phyloP scores from a whole-genome alignment of 2,797 vertebrate species.

The Xiphorhynchus erythropygius region DNA sequence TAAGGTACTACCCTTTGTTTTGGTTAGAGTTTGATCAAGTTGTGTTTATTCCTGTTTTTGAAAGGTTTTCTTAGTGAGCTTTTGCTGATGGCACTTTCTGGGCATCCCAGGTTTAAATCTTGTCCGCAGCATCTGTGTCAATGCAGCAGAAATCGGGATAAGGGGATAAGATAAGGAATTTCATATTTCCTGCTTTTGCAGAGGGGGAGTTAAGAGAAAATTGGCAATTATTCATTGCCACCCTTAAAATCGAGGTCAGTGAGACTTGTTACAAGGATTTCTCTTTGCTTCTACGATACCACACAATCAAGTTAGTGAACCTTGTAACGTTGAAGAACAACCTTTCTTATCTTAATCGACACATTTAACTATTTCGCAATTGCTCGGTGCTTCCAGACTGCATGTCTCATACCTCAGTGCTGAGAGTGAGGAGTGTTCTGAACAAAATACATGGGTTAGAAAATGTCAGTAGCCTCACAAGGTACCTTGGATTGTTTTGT shows the following conservation, averaged over 20 bases:
- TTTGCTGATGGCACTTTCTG: background rate
- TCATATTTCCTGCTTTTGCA: background rate
- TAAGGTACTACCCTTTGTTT: background rate
- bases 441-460: background rate
- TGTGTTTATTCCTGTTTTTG: background rate
- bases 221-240: background rate
- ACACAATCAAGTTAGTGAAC: background rate
- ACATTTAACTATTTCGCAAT: background rate
- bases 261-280: background rate
- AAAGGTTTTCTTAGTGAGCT: background rate
- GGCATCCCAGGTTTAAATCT: background rate
- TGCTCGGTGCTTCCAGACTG: background rate
- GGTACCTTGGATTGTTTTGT: rapidly evolving
- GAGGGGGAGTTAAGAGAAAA: background rate
- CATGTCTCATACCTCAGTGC: background rate
- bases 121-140: background rate
- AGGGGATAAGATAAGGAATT: background rate
- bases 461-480: background rate
- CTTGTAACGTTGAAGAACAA: background rate
- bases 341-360: background rate
- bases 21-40: background rate
- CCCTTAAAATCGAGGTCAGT: background rate
- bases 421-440: background rate
- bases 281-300: background rate
- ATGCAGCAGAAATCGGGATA: background rate